Conservation (phyloP, 2,888 invertebrate genomes). For the Elysia crispata region DNA sequence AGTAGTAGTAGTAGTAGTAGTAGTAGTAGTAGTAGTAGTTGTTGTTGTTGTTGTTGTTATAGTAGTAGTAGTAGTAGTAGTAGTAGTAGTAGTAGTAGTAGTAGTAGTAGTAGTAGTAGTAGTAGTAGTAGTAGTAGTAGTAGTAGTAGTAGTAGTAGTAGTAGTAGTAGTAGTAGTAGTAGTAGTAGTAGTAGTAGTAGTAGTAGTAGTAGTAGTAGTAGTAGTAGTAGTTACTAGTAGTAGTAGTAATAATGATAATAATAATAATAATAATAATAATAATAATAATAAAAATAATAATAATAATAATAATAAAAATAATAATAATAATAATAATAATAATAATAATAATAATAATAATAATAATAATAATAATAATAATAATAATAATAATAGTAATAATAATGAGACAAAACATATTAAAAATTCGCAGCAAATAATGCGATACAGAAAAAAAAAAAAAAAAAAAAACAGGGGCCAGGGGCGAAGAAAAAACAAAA, state of each 20-base stretch:
- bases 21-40: slow-evolving; percentile 1
- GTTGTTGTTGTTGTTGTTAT: background rate
- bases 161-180: slow-evolving; percentile 9
- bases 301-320: too few relatives aligned
- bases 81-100: slow-evolving; percentile 4
- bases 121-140: slow-evolving; percentile 1
- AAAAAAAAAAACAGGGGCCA: too few relatives aligned
- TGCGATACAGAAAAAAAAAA: too few relatives aligned
- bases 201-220: slow-evolving; percentile 9
- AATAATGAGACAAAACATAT: too few relatives aligned
- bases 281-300: too few relatives aligned
- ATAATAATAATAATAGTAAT: too few relatives aligned
- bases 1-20: slow-evolving; percentile 4
- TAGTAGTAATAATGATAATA: background rate
- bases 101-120: slow-evolving; percentile 9
- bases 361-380: too few relatives aligned
- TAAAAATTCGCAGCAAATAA: too few relatives aligned
- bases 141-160: background rate
- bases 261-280: too few relatives aligned
- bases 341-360: too few relatives aligned
- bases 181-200: slow-evolving; percentile 9
- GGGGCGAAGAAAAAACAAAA: too few relatives aligned
- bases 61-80: slow-evolving; percentile 9
- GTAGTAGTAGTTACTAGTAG: slow-evolving; percentile 9
- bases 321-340: too few relatives aligned